Evolutionary conservation across 2,113 vertebrate species (phyloP).

Genomic region (Dicentrarchus labrax): DNA sequence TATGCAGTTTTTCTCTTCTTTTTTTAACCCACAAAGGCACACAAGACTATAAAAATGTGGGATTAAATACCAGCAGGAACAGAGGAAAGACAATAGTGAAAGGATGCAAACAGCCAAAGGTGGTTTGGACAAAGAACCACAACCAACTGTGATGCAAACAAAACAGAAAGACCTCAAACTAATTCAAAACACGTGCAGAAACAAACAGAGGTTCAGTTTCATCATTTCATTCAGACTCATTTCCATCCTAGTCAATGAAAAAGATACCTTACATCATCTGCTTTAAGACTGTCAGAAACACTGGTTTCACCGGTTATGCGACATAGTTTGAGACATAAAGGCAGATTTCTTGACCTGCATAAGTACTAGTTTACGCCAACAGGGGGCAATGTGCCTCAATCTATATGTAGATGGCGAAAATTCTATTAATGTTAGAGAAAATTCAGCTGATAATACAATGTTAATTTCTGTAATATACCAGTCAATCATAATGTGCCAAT

Average conservation of each 20-base stretch:
- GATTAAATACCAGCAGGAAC: background rate
- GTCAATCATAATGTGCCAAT: background rate
- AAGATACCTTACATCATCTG: background rate
- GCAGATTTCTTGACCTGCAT: background rate
- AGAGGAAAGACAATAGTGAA: background rate
- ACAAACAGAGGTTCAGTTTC: background rate
- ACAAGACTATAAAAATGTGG: too few relatives aligned
- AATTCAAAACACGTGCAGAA: background rate
- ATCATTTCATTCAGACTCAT: too few relatives aligned
- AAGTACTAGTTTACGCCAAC: constrained; percentile 24
- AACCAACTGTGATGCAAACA: background rate
- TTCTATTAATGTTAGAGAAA: background rate
- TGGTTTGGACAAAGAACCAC: background rate
- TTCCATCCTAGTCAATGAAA: background rate
- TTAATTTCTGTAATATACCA: background rate
- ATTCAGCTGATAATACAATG: background rate
- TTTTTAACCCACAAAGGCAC: background rate
- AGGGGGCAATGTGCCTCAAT: constrained; percentile 54
- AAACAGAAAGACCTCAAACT: background rate
- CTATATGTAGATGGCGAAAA: background rate
- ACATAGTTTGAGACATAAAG: background rate
- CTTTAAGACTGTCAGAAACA: background rate
- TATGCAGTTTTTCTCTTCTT: too few relatives aligned
- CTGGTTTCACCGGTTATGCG: background rate
- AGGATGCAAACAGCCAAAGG: background rate